Base-by-base conservation (phyloP, 2,888 invertebrate genomes). In the Ennomos erosarius region DNA sequence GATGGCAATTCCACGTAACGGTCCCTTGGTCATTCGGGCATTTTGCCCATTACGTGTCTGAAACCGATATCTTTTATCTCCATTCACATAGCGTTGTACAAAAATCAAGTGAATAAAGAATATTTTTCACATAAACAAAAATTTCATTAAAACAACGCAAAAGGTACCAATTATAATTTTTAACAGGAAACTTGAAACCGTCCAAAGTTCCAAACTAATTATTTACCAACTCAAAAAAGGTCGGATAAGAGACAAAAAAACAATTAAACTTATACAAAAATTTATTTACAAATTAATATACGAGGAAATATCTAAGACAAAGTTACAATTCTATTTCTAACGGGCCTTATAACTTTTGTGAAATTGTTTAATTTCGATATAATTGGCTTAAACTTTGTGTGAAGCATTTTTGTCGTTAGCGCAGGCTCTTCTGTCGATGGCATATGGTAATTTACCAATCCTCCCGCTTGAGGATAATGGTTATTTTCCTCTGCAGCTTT, bases 381-480 rank as follows among this genome's bases (percentile, higher is more conserved):
- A 16, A 88, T 71, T 0, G 90, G 90, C 57, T 85, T 89, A 59
- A 78, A 90, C 60, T 90, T 90, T 26, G 82, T 70, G 1, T 74
- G 62, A n/a, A 74, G 66, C 13, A 70, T 65, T 59, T 72, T 79
- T 1, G 79, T 82, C 0, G 88, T 77, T 2, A 75, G 54, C 10
- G 71, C 67, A 6, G 69, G 53, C 0, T 55, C 68, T 35, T 77
- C 72, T 0, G 87, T 85, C 0, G 85, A 78, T 0, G 69, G 64
- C 0, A 68, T 45, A n/a, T 71, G 65, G 16, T 71, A 68, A 1
- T 77, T 75, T 0, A 62, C 9, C 12, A 35, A 10, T 1, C 50
- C 47, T 9, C 53, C 53, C 8, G 12, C 70, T 8, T 70, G 65
- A 0, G 68, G 57, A 13, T 75, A 77, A 6, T 67, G 69, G 0